Conservation (phyloP, 2,797 vertebrate species). For the Gastrophryne carolinensis region DNA sequence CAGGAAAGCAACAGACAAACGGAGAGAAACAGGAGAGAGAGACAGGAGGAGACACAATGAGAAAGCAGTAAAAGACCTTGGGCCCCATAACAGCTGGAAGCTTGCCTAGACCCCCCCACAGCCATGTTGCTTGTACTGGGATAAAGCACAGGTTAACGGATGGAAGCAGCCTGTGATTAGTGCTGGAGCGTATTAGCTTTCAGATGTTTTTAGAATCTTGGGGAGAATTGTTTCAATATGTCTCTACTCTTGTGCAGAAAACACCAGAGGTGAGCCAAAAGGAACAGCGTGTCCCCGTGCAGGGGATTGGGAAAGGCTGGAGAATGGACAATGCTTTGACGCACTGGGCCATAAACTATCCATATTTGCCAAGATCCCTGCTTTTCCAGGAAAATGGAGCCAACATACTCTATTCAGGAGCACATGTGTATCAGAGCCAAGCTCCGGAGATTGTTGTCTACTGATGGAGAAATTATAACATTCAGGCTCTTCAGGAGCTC, state of each 20-base stretch:
- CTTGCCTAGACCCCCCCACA: no score
- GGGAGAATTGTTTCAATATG: constrained; percentile 41
- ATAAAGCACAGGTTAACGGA: neutral
- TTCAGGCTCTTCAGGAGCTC: neutral
- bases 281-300: constrained; percentile 32
- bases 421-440: constrained; percentile 12
- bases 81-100: no score
- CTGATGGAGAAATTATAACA: neutral
- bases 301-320: constrained; percentile 18
- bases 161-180: neutral
- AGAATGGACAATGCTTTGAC: constrained; percentile 18
- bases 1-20: no score
- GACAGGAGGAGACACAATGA: no score
- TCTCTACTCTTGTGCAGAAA: constrained; percentile 10
- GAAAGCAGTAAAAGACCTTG: no score
- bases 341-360: neutral
- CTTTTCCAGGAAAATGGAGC: constrained; percentile 34
- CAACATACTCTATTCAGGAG: neutral
- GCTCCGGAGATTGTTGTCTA: neutral
- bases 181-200: neutral
- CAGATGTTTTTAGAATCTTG: neutral
- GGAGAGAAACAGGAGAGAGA: no score
- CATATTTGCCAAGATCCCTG: constrained; percentile 7
- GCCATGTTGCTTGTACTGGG: no score
- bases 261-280: constrained; percentile 23